Conservation (phyloP, 1,140 invertebrate genomes). For the Melipona quadrifasciata region DNA sequence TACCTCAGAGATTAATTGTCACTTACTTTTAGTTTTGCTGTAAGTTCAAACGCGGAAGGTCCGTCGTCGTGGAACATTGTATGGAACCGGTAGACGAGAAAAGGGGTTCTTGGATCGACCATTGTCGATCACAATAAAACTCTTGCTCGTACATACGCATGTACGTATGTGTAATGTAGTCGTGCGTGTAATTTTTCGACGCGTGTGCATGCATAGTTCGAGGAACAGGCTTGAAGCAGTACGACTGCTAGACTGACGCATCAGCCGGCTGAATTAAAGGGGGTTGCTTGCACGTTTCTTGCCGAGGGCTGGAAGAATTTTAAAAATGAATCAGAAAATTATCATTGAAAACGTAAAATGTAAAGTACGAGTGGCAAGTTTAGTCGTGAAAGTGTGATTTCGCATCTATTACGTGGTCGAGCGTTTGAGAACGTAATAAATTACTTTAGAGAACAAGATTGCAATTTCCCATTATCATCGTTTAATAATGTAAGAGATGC, state of each 20-base stretch:
- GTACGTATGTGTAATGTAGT: neutral
- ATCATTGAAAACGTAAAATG: neutral
- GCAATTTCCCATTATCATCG: neutral
- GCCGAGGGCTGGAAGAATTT: too few species aligned
- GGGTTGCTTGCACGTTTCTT: slow-evolving; percentile 18
- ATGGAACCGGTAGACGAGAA: slow-evolving; percentile 18
- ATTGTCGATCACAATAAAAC: neutral
- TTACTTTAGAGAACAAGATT: neutral
- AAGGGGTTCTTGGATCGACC: slow-evolving; percentile 13
- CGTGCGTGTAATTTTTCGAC: neutral
- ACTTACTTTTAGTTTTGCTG: neutral
- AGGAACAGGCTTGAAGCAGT: slow-evolving; percentile 54
- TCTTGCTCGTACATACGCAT: neutral
- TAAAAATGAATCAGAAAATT: neutral
- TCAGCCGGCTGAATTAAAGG: slow-evolving; percentile 39
- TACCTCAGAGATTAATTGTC: neutral
- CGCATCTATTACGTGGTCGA: neutral
- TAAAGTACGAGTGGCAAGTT: neutral
- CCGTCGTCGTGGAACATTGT: too few species aligned
- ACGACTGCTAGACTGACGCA: slow-evolving; percentile 55
- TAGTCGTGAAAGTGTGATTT: neutral
- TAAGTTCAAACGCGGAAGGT: too few species aligned
- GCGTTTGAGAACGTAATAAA: neutral
- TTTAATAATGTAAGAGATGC: neutral
- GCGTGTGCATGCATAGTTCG: neutral